These are phyloP conservation scores for Siniperca knerii DNA, from an alignment of 2,113 vertebrate genomes.

Conservation along the genomic window DNA sequence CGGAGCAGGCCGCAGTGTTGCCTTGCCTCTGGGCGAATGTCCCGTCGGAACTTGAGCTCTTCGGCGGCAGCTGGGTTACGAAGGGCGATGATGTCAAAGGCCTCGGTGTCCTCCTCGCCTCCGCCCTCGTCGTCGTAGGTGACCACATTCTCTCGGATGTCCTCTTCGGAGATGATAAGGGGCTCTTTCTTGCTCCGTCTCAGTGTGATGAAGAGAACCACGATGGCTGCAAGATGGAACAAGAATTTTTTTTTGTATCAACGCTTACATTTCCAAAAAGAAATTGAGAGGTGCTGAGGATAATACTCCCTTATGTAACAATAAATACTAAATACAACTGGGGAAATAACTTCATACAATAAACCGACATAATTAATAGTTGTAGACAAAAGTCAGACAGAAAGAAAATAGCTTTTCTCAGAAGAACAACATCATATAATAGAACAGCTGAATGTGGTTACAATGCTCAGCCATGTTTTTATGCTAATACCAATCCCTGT, in stretches of 20 bases:
- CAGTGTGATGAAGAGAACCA: constrained; percentile 95
- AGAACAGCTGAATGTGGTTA: constrained; percentile 34
- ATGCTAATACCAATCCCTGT: constrained; percentile 31
- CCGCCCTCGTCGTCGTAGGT: constrained; percentile 98
- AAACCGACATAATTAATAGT: background rate
- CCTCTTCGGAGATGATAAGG: constrained; percentile 95
- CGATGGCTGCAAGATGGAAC: constrained; percentile 86
- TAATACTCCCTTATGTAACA: background rate
- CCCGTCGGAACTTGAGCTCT: constrained; percentile 92
- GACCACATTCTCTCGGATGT: constrained; percentile 96
- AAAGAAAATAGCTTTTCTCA: constrained; percentile 10
- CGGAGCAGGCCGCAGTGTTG: constrained; percentile 56
- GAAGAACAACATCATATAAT: constrained; percentile 84
- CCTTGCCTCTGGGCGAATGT: constrained; percentile 89
- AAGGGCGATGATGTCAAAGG: constrained; percentile 95
- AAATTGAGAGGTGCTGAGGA: background rate
- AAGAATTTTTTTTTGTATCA: background rate
- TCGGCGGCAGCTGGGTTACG: constrained; percentile 94
- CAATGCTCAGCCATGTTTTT: constrained; percentile 23
- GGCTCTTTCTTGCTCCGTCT: constrained; percentile 95
- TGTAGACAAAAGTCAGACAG: background rate
- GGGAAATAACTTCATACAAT: background rate
- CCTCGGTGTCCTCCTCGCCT: constrained; percentile 97
- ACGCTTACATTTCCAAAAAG: background rate
- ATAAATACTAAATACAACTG: background rate